phyloP scores from a whole-genome alignment of 2,113 vertebrate species.

The Typhlomys cinereus region DNA sequence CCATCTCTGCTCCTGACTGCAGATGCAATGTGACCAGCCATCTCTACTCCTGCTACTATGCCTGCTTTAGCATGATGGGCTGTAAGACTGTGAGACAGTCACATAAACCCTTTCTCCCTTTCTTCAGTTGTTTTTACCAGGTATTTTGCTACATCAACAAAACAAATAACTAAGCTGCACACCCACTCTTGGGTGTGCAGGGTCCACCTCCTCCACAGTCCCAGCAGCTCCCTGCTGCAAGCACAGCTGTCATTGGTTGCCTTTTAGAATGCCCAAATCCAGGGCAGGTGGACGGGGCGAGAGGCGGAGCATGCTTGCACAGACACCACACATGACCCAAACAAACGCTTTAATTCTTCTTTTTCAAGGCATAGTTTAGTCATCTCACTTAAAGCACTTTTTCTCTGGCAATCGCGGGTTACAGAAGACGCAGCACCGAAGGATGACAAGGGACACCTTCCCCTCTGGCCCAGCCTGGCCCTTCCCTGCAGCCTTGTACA shows the following conservation, averaged over 20 bases:
- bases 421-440: constrained; percentile 70
- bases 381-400: constrained; percentile 37
- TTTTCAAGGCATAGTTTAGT: constrained; percentile 55
- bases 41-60: neutral
- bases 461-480: neutral
- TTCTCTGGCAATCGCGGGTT: neutral
- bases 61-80: neutral
- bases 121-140: no score
- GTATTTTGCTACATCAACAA: neutral
- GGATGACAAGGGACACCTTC: neutral
- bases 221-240: fast-evolving
- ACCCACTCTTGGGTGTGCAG: no score
- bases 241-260: neutral
- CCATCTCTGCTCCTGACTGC: neutral
- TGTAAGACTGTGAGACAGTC: neutral
- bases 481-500: neutral
- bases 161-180: no score
- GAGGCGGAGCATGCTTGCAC: neutral
- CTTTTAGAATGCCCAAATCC: no score
- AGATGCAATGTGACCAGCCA: no score
- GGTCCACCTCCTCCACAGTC: neutral
- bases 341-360: constrained; percentile 31
- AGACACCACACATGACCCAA: constrained; percentile 21
- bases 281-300: neutral
- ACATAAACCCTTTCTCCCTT: neutral